Evolutionary conservation across 2,113 vertebrate species (phyloP), one percentile per base, ranked within the genome.

Genomic region (Corythornis cristatus): DNA sequence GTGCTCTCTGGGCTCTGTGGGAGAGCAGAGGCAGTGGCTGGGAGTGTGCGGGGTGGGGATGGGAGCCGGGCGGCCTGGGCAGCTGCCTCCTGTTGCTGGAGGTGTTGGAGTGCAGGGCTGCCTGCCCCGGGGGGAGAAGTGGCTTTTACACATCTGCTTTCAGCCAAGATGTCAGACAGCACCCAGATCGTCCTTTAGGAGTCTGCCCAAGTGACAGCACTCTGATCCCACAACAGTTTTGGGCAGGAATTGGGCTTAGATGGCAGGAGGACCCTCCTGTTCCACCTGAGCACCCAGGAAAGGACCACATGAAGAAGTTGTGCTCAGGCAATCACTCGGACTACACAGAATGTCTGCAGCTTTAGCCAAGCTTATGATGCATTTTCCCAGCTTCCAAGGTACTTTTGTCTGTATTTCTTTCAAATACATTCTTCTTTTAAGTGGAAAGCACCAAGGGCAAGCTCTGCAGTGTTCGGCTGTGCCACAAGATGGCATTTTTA

Each of bases 401-500:
- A 37, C 5, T 37, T 37, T 37, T 37, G 9, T 78, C 50, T 79
- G 14, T 37, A 10, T 66, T 65, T 75, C n/a, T 73, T 89, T 89
- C 25, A 62, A 77, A 60, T 26, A 43, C 31, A 29, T 79, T 54
- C 42, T 62, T 90, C 5, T 20, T 71, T 58, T 56, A 28, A 70
- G 26, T 28, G 73, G 54, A 35, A 62, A 74, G 57, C 43, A 56
- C 19, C 0, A 8, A 58, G 64, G 64, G n/a, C 43, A 54, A n/a
- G 12, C 43, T 93, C 60, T 74, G 85, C 87, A 91, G 89, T 37
- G 28, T 77, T 83, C 62, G 64, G 54, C 82, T 83, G 67, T 73
- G 67, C 96, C 95, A 83, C 93, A 46, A 96, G 96, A 91, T 85
- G 92, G 95, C 88, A 70, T 83, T 89, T 95, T 70, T 88, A 21